Base-by-base conservation (phyloP, 2,113 vertebrate genomes). In the Bufo gargarizans region DNA sequence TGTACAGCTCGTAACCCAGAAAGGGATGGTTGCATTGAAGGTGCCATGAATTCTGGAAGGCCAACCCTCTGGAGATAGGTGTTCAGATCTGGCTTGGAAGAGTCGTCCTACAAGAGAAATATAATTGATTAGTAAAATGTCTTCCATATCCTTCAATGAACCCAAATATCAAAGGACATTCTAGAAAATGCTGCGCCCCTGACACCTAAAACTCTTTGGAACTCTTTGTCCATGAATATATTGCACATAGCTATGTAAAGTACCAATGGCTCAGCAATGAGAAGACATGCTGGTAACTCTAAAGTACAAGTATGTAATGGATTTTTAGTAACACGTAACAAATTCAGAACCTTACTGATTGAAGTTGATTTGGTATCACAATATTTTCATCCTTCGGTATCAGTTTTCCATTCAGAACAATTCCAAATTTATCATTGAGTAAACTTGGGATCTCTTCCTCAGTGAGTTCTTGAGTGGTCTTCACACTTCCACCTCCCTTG, bases 11-110 rank as follows among this genome's bases (percentile, higher is more conserved):
- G 81, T 61, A 95, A 87, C 4, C 89, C 89, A 0, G 91, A 90
- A 85, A 95, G 65, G 3, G 83, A 89, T 89, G 67, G 94, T 4
- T 1, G 12, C 3, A 0, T 85, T 67, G 86, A 49, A 0, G 67
- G 91, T 43, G 19, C 43, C 16, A 12, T 16, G 22, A 50, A 19
- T 19, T 55, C 13, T 1, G 67, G 16, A n/a, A 90, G 93, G 0
- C 92, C 91, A 2, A 96, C 94, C 56, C 95, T 93, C 2, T 59
- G 8, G 65, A 96, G 91, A 82, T 96, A 96, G 1, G 45, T 17
- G 6, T 79, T 50, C 11, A 93, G 13, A 5, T 95, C 92, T 94
- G 95, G 94, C 33, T 1, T 80, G 53, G 19, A n/a, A 50, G 45
- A 65, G 45, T 20, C 17, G 72, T 49, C 47, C 72, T 76, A 67